A percentile compares a stretch with the other conserved stretches of the same genome.
Conservation (phyloP, 2,888 invertebrate species). For the Liodrosophila aerea region DNA sequence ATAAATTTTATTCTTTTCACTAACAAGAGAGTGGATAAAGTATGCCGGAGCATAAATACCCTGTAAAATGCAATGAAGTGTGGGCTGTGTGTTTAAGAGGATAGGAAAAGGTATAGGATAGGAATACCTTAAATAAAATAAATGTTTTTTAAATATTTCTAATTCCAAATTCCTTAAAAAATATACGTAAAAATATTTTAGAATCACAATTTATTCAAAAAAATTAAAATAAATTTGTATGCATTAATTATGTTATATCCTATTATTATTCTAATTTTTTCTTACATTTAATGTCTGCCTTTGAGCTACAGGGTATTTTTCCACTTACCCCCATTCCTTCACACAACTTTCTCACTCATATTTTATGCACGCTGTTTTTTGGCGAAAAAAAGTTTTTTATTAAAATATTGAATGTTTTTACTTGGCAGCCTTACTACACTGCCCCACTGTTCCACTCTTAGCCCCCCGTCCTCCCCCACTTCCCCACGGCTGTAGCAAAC, state of each 20-base stretch:
- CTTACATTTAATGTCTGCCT: not conserved
- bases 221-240: too few relatives aligned
- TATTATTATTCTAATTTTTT: not conserved
- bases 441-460: not conserved
- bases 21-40: slow-evolving; percentile 10
- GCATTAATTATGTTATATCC: too few relatives aligned
- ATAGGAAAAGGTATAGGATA: too few relatives aligned
- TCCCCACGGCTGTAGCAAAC: not conserved
- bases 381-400: slow-evolving; percentile 29
- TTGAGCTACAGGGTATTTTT: slow-evolving; percentile 5
- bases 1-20: slow-evolving; percentile 23
- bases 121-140: too few relatives aligned
- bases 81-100: too few relatives aligned
- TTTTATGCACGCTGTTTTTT: slow-evolving; percentile 21
- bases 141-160: too few relatives aligned
- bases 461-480: too few relatives aligned
- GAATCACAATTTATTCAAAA: too few relatives aligned
- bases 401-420: slow-evolving; percentile 50
- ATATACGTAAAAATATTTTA: too few relatives aligned
- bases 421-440: slow-evolving; percentile 17
- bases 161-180: too few relatives aligned
- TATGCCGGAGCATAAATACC: not conserved
- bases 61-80: not conserved
- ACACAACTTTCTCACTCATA: slow-evolving; percentile 3
- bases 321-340: not conserved